Base-by-base conservation (phyloP, 1,140 invertebrate genomes). In the Epicauta chinensis region DNA sequence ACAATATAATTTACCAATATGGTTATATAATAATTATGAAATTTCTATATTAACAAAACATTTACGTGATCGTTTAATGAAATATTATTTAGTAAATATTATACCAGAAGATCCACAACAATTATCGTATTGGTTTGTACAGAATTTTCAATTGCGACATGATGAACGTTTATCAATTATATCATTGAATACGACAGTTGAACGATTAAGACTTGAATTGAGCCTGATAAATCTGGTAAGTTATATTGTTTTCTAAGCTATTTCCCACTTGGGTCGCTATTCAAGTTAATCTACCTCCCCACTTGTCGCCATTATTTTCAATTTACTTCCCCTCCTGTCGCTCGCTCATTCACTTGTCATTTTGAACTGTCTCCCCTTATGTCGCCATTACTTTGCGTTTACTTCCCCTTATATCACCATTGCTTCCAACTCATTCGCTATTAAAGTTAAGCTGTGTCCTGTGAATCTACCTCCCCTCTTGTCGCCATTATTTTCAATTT, bases 101-200 rank as follows among this genome's bases (percentile, higher is more conserved):
- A 50, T 69, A 13, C 69, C 69, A 10, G 46, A 43, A 16, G 69
- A 71, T 59, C 66, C 69, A 23, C 45, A 61, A 17, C 53, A 56
- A 31, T 51, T 71, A n/a, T 69, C 66, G 3, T 71, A 67, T 54
- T 71, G 69, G 69, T 67, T 71, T 51, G 60, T 65, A 23, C 69
- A 71, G 45, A 71, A 71, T 53, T 70, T 66, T 51, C 63, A 67
- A 16, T 49, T 71, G 15, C 62, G 52, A 15, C 56, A 67, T 46
- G 49, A 58, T n/a, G 69, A 71, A 53, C 40, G 69, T 30, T 37
- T 71, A 31, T 35, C 57, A 35, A 58, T 69, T 23, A 59, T 71
- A 34, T 52, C 59, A 45, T 50, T 63, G 4, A 58, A 59, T 47
- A 61, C 63, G 5, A 56, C 65, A 6, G 41, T 71, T 35, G 65